phyloP scores from a whole-genome alignment of 2,888 invertebrate genomes.

The Drepana falcataria region DNA sequence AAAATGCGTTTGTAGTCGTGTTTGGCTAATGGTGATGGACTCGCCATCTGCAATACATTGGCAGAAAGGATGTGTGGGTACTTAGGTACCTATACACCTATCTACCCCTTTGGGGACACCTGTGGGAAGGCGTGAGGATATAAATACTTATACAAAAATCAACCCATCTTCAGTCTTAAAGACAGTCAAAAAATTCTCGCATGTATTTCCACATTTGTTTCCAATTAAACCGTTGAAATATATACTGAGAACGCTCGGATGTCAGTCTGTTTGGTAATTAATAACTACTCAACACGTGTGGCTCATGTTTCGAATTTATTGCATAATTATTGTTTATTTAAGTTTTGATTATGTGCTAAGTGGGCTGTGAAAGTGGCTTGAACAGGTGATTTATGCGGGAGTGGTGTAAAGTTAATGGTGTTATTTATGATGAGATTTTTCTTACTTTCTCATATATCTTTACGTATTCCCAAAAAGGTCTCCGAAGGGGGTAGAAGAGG shows the following conservation, averaged over 20 bases:
- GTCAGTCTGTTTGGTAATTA: constrained; percentile 57
- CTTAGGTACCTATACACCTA: too few relatives aligned
- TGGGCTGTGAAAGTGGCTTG: constrained; percentile 20
- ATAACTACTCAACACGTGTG: constrained; percentile 62
- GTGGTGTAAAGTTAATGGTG: background rate
- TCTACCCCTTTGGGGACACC: too few relatives aligned
- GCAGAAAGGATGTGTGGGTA: too few relatives aligned
- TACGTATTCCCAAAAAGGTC: too few relatives aligned
- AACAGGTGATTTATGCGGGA: constrained; percentile 4
- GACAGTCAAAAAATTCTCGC: background rate
- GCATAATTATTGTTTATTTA: constrained; percentile 29
- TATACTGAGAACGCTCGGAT: constrained; percentile 58
- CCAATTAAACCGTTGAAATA: constrained; percentile 69
- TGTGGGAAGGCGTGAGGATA: too few relatives aligned
- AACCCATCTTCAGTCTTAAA: background rate
- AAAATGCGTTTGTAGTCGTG: too few relatives aligned
- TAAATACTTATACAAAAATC: too few relatives aligned
- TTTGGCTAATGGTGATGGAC: too few relatives aligned
- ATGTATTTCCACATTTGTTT: constrained; percentile 56
- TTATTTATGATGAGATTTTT: background rate
- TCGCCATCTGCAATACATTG: too few relatives aligned
- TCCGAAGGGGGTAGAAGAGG: too few relatives aligned
- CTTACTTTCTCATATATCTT: too few relatives aligned
- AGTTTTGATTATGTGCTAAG: constrained; percentile 29
- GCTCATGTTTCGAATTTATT: constrained; percentile 58